Percentiles rank a stretch among this genome's conserved stretches.
These are phyloP conservation scores for Linepithema humile DNA, from an alignment of 1,140 invertebrate genomes.

Conservation along the genomic window DNA sequence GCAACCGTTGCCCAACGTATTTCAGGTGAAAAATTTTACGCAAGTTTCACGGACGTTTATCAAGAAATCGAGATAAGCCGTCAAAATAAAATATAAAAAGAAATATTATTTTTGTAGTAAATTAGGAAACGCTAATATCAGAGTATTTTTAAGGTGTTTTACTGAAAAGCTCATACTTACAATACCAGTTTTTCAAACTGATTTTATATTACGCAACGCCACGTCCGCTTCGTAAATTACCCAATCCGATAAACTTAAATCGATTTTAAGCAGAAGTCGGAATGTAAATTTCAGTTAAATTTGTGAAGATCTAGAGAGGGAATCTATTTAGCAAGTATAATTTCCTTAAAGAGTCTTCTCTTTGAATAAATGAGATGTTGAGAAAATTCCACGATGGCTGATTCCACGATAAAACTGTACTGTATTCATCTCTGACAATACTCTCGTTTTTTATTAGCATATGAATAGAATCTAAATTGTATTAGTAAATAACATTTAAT, in stretches of 20 bases:
- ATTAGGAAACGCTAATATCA: background rate
- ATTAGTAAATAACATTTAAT: background rate
- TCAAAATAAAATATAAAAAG: background rate
- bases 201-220: background rate
- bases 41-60: background rate
- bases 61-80: background rate
- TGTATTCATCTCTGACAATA: background rate
- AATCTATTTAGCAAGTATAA: constrained; percentile 23
- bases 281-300: constrained; percentile 18
- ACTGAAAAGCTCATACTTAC: background rate
- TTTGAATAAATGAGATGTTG: background rate
- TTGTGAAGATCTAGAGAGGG: background rate
- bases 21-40: background rate
- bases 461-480: background rate
- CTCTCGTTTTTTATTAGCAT: background rate
- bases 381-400: background rate
- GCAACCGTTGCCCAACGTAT: background rate
- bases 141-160: background rate
- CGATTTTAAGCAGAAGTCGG: background rate
- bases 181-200: background rate
- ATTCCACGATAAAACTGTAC: background rate
- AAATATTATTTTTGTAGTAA: background rate
- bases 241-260: constrained; percentile 17
- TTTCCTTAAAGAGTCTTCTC: background rate
- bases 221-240: constrained; percentile 17